phyloP scores from a whole-genome alignment of 1,140 invertebrate genomes.

The Streblospio benedicti region DNA sequence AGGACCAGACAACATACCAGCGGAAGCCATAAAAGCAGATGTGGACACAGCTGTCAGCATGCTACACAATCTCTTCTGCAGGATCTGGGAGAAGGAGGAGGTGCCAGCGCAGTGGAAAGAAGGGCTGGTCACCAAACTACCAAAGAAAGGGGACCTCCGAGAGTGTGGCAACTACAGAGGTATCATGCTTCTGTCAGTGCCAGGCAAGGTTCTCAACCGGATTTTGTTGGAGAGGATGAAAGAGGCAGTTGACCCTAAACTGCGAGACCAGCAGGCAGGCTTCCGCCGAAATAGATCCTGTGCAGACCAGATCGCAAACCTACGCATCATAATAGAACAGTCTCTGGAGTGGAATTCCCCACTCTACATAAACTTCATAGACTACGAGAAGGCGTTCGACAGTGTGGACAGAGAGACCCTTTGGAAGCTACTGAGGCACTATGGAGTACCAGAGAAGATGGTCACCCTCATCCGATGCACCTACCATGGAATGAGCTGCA shows the following conservation, averaged over 20 bases:
- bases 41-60: background rate
- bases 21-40: background rate
- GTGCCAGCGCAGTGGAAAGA: conserved; percentile 18
- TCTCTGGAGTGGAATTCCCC: background rate
- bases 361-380: conserved; percentile 4
- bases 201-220: conserved; percentile 5
- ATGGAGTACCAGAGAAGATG: background rate
- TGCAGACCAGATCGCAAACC: background rate
- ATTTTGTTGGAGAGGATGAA: conserved; percentile 7
- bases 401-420: background rate
- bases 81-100: conserved; percentile 2
- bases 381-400: background rate
- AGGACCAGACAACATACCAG: background rate
- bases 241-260: background rate
- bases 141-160: conserved; percentile 3
- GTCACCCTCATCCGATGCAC: no score
- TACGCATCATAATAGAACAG: background rate
- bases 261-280: conserved; percentile 2
- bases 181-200: conserved; percentile 5
- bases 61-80: background rate
- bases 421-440: background rate
- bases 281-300: conserved; percentile 7
- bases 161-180: conserved; percentile 4
- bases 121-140: conserved; percentile 7
- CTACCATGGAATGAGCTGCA: no score